Evolutionary conservation across 1,140 invertebrate genomes (phyloP).

Genomic region (Hypothenemus hampei): DNA sequence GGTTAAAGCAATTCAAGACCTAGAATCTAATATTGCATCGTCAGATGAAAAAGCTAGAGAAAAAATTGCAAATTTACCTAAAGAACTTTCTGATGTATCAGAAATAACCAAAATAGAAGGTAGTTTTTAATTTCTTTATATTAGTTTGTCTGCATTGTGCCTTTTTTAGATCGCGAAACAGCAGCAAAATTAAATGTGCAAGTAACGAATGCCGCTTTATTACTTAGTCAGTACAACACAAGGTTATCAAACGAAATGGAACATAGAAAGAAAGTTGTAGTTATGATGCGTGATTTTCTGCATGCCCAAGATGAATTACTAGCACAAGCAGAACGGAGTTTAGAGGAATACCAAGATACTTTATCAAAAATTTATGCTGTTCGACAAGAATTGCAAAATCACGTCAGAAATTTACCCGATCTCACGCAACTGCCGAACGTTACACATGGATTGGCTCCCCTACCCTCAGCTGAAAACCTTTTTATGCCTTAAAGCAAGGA

Average conservation of each 20-base stretch:
- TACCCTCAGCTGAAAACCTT: constrained; percentile 91
- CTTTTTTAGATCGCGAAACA: constrained; percentile 59
- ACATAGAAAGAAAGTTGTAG: constrained; percentile 74
- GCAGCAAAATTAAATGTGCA: constrained; percentile 66
- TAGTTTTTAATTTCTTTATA: constrained; percentile 30
- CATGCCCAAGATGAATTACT: constrained; percentile 78
- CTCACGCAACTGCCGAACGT: constrained; percentile 85
- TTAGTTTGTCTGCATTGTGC: constrained; percentile 50
- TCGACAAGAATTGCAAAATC: constrained; percentile 81
- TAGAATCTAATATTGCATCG: constrained; percentile 80
- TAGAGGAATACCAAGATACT: constrained; percentile 85
- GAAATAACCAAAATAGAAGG: constrained; percentile 78
- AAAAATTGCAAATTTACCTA: constrained; percentile 87
- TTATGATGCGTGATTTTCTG: constrained; percentile 84
- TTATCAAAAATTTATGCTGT: constrained; percentile 79
- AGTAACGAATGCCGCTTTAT: constrained; percentile 80
- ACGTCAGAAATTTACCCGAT: constrained; percentile 89
- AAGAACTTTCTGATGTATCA: constrained; percentile 88
- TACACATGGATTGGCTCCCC: constrained; percentile 80
- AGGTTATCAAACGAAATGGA: constrained; percentile 83
- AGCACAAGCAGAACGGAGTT: constrained; percentile 73
- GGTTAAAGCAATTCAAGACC: constrained; percentile 74
- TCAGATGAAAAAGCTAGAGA: constrained; percentile 88
- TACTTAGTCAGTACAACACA: constrained; percentile 85
- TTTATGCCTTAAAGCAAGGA: constrained; percentile 51